Conservation (phyloP, 2,888 invertebrate genomes). For the Theretra japonica region DNA sequence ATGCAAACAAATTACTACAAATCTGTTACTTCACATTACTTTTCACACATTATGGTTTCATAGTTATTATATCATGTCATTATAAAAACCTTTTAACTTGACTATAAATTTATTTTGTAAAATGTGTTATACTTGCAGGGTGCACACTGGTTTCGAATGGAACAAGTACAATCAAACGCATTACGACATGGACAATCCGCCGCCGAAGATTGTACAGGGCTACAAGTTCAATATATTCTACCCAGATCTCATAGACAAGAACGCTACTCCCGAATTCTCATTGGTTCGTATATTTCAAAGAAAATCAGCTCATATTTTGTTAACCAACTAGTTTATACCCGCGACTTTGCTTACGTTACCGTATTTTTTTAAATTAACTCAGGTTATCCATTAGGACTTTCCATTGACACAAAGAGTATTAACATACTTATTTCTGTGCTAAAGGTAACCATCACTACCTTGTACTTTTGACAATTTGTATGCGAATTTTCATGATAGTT, state of each 20-base stretch:
- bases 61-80: too few relatives aligned
- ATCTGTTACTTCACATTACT: background rate
- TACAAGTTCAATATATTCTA: constrained; percentile 99
- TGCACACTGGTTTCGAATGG: constrained; percentile 99
- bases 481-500: background rate
- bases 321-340: too few relatives aligned
- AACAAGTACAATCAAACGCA: constrained; percentile 99
- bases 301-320: background rate
- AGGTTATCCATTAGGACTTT: too few relatives aligned
- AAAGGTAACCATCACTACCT: too few relatives aligned
- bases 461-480: too few relatives aligned
- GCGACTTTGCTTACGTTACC: too few relatives aligned
- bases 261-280: constrained; percentile 95
- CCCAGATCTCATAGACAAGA: constrained; percentile 98
- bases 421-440: too few relatives aligned
- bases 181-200: constrained; percentile 99
- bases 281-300: constrained; percentile 83
- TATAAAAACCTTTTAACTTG: too few relatives aligned
- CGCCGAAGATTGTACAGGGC: constrained; percentile 99
- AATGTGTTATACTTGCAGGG: constrained; percentile 72
- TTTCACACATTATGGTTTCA: background rate
- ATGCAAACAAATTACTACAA: too few relatives aligned
- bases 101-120: too few relatives aligned
- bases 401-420: too few relatives aligned
- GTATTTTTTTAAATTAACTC: too few relatives aligned